These are phyloP conservation scores for Campylomormyrus numenius DNA, from an alignment of 2,113 vertebrate species.

Conservation along the genomic window DNA sequence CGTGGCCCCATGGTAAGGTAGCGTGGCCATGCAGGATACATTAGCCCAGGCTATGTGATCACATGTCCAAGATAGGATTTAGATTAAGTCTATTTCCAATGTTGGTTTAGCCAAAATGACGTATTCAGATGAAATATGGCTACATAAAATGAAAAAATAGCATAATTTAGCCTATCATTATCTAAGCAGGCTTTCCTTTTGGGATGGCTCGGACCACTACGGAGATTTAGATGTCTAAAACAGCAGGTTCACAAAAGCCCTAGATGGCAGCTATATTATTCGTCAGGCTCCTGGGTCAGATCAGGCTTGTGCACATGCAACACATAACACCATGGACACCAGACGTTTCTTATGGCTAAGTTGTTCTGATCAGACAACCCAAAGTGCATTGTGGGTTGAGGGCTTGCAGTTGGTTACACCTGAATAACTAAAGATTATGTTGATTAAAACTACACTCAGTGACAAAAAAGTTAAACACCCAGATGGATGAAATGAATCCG, in stretches of 20 bases:
- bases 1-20: neutral
- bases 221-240: neutral
- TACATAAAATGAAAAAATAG: neutral
- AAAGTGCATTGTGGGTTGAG: neutral
- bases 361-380: neutral
- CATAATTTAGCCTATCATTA: neutral
- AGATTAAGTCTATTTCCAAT: neutral
- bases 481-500: no score
- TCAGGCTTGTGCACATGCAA: neutral
- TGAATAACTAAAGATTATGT: neutral
- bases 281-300: neutral
- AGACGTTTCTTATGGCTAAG: neutral
- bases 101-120: neutral
- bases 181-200: neutral
- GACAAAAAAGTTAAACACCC: no score
- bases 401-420: neutral
- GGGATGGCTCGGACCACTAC: neutral
- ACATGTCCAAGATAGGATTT: neutral
- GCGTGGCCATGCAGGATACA: neutral
- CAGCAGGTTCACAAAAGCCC: neutral
- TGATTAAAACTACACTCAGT: neutral
- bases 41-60: neutral
- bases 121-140: neutral
- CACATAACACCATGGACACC: neutral
- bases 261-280: neutral